Evolutionary conservation across 2,113 vertebrate species (phyloP), one percentile per base, ranked within the genome.

Genomic region (Rhabdornis inornatus): DNA sequence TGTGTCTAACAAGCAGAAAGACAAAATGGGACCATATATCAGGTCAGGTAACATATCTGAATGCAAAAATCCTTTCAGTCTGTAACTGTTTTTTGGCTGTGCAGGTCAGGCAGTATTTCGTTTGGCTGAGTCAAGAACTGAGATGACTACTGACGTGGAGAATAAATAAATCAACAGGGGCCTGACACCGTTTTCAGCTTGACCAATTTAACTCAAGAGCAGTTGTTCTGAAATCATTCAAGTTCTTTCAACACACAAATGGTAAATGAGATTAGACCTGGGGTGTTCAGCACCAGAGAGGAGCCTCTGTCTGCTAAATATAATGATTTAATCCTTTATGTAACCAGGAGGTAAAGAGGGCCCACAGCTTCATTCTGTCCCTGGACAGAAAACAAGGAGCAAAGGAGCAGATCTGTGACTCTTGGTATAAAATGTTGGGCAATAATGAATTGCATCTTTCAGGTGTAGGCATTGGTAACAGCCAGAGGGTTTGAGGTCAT

Each of bases 161-260:
- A 79, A 74, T 74, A 88, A 90, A 91, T 90, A 93, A 90, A 93
- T 94, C 88, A 94, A 37, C 66, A 57, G 68, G 60, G 19, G 45
- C 80, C 35, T 88, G 71, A 65, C 86, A 88, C 13, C 0, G 0
- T 17, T 85, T 93, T 88, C 59, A 83, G 57, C n/a, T 80, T 79
- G 50, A 94, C 42, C 49, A 60, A 11, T 87, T 89, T 78, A 86
- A 86, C 86, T 80, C 68, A 57, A 49, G 50, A 65, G 20, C 75
- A 66, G 76, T 88, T 92, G 75, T 77, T 77, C 80, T 70, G 76
- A 95, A 96, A 90, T 92, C 53, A 90, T 39, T 86, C 63, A 80
- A 88, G 42, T 59, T 94, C 85, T 88, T 92, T 88, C 88, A 93
- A 77, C 40, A 61, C 39, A 40, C 18, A 90, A 90, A 83, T 28